Evolutionary conservation across 2,888 invertebrate genomes (phyloP).

Genomic region (Falcaria lacertinaria): DNA sequence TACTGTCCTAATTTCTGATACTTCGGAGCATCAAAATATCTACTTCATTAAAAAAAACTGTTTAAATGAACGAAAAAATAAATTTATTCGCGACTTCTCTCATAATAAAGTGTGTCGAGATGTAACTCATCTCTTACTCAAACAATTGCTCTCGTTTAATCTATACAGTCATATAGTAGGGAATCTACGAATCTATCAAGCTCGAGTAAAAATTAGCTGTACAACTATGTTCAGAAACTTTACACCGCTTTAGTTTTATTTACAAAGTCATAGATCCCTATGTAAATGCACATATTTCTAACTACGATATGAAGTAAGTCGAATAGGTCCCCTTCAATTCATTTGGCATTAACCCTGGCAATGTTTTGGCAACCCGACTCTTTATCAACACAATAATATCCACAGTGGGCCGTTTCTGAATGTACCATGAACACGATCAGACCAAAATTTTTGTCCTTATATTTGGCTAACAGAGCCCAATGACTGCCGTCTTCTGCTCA

Average conservation of each 20-base stretch:
- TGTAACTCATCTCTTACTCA: background rate
- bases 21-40: no score
- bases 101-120: background rate
- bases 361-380: conserved; percentile 47
- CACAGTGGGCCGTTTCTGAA: conserved; percentile 14
- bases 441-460: conserved; percentile 30
- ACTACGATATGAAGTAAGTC: conserved; percentile 71
- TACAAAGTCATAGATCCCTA: conserved; percentile 28
- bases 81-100: no score
- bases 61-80: no score
- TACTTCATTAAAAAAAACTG: no score
- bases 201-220: conserved; percentile 44
- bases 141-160: no score
- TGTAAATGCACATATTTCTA: conserved; percentile 30
- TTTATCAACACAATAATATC: background rate
- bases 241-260: conserved; percentile 43
- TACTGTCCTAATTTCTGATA: no score
- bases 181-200: no score
- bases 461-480: conserved; percentile 71
- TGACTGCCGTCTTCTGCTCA: conserved; percentile 85
- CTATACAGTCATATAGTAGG: no score
- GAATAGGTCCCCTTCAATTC: conserved; percentile 64
- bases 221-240: conserved; percentile 53
- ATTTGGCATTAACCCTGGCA: conserved; percentile 61
- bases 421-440: conserved; percentile 35